Percentiles rank a stretch among this genome's conserved stretches.
These are phyloP conservation scores for Rhagonycha lutea DNA, from an alignment of 2,888 invertebrate species.

Conservation along the genomic window DNA sequence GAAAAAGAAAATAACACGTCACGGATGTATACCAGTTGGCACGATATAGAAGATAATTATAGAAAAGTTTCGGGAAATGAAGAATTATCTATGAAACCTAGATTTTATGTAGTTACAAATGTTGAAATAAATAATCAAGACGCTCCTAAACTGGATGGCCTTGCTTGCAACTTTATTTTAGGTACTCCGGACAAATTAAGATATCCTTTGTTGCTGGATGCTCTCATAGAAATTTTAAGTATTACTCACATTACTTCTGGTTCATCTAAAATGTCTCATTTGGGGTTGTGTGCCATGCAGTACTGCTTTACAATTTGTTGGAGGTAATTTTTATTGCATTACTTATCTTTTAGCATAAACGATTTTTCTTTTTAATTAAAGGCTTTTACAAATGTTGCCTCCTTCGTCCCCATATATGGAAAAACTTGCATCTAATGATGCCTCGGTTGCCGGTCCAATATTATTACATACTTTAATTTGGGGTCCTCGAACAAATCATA, in stretches of 20 bases:
- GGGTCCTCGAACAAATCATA: conserved; percentile 85
- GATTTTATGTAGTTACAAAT: conserved; percentile 87
- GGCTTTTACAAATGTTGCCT: conserved; percentile 82
- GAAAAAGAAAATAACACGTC: conserved; percentile 62
- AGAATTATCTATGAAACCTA: conserved; percentile 77
- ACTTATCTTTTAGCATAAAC: conserved; percentile 14
- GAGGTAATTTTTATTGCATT: conserved; percentile 60
- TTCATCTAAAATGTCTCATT: conserved; percentile 57
- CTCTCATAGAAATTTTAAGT: conserved; percentile 80
- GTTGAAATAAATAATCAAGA: conserved; percentile 77
- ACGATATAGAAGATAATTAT: conserved; percentile 77
- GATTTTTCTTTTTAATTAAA: conserved; percentile 42
- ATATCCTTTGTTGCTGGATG: conserved; percentile 84
- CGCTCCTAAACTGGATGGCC: conserved; percentile 88
- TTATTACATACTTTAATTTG: conserved; percentile 85
- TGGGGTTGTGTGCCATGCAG: conserved; percentile 81
- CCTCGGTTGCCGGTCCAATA: conserved; percentile 69
- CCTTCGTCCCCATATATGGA: conserved; percentile 89
- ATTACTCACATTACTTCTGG: conserved; percentile 70
- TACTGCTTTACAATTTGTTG: conserved; percentile 88
- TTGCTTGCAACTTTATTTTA: conserved; percentile 92
- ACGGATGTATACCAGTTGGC: conserved; percentile 71
- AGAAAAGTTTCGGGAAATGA: conserved; percentile 65
- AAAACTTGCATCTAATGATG: conserved; percentile 69
- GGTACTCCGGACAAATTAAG: conserved; percentile 90